Conservation (phyloP, 2,888 invertebrate species). For the Gortyna flavago region DNA sequence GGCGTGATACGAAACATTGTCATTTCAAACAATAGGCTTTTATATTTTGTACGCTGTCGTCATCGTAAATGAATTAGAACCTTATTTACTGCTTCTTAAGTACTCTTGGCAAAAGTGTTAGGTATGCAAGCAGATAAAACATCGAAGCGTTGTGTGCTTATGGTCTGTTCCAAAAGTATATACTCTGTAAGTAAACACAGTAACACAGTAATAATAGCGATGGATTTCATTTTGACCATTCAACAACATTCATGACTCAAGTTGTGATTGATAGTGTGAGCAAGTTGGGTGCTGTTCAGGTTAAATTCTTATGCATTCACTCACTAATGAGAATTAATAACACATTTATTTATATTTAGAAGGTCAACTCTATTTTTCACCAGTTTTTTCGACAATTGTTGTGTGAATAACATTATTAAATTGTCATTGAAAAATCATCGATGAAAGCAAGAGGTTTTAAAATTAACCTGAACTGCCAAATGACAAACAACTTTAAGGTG, state of each 20-base stretch:
- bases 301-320: background rate
- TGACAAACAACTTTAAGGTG: background rate
- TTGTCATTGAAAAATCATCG: background rate
- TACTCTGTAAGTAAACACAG: background rate
- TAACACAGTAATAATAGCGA: background rate
- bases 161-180: background rate
- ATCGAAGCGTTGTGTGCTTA: background rate
- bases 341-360: background rate
- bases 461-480: background rate
- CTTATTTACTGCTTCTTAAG: background rate
- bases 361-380: background rate
- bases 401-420: background rate
- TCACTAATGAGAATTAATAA: background rate
- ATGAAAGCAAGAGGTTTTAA: background rate
- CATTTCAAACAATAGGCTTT: background rate
- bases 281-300: too few species aligned
- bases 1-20: slow-evolving; percentile 27
- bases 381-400: background rate
- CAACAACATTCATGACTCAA: too few species aligned
- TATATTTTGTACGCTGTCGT: background rate
- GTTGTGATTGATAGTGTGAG: too few species aligned
- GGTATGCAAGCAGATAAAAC: background rate
- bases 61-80: background rate
- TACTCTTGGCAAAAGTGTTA: background rate
- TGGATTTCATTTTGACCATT: background rate